These are phyloP conservation scores for Pluvianellus socialis DNA, from an alignment of 2,113 vertebrate species.

Conservation along the genomic window DNA sequence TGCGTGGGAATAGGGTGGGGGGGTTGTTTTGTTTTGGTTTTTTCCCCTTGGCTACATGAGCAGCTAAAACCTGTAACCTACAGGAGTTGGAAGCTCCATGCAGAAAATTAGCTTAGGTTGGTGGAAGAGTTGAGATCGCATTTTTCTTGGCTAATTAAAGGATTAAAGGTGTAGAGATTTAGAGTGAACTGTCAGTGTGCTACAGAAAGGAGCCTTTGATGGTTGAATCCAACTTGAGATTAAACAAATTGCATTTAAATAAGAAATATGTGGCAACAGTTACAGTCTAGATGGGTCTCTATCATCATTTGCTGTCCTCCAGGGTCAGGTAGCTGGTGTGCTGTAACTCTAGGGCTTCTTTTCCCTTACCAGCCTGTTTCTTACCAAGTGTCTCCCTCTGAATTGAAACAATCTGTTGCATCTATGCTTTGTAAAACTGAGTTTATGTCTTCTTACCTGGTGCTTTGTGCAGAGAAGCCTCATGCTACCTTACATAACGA, in stretches of 20 bases:
- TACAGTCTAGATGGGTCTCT: background rate
- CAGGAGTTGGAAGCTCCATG: conserved; percentile 39
- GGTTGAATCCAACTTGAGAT: conserved; percentile 42
- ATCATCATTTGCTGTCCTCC: background rate
- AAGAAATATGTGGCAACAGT: conserved; percentile 22
- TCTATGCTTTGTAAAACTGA: background rate
- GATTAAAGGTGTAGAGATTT: conserved; percentile 56
- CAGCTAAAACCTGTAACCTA: conserved; percentile 28
- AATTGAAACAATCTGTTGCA: background rate
- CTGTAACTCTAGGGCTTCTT: background rate
- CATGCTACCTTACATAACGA: rapidly evolving
- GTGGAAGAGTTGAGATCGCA: conserved; percentile 35
- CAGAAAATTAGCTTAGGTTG: conserved; percentile 52
- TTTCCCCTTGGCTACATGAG: background rate
- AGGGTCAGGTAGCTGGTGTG: background rate
- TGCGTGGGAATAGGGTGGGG: background rate
- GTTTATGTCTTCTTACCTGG: background rate
- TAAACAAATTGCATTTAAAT: conserved; percentile 66
- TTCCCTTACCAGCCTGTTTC: background rate
- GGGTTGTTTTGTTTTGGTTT: background rate
- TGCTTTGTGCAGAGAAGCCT: background rate
- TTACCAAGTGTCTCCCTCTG: background rate
- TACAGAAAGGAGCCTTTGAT: conserved; percentile 36
- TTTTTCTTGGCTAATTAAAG: conserved; percentile 65
- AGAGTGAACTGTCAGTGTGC: conserved; percentile 19